Conservation (phyloP, 2,113 vertebrate genomes). For the Ictalurus furcatus region DNA sequence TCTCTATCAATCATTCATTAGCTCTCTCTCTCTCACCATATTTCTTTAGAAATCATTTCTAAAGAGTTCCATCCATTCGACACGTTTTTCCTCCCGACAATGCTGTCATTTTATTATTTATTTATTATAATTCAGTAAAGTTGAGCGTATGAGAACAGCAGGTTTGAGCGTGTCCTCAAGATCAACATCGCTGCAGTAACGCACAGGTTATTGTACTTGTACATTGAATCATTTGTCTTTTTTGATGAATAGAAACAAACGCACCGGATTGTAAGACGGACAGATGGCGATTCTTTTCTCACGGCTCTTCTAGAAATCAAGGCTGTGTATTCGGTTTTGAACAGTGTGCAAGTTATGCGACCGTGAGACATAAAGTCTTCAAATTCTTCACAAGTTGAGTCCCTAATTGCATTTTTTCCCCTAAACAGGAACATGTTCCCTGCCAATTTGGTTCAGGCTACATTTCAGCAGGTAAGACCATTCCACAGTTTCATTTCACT, state of each 20-base stretch:
- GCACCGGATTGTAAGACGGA: neutral
- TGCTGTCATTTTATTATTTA: neutral
- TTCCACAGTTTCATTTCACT: neutral
- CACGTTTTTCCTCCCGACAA: neutral
- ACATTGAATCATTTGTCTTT: neutral
- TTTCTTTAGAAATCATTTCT: neutral
- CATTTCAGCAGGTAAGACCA: constrained; percentile 90
- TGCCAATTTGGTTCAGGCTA: constrained; percentile 93
- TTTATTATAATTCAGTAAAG: neutral
- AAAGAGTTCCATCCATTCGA: neutral
- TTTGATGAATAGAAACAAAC: neutral
- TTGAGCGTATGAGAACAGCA: neutral
- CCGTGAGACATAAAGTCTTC: neutral
- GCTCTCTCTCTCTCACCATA: too few species aligned
- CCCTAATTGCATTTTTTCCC: constrained; percentile 36
- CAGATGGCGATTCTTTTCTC: neutral
- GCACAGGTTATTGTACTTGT: neutral
- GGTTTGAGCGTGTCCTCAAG: neutral
- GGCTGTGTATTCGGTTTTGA: neutral
- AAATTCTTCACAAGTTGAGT: neutral
- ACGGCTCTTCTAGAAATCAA: neutral
- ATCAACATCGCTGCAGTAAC: neutral
- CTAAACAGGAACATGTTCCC: constrained; percentile 94
- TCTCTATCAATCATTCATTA: too few species aligned
- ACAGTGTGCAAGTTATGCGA: neutral